phyloP scores from a whole-genome alignment of 2,888 invertebrate genomes.

The Andrena flavipes region DNA sequence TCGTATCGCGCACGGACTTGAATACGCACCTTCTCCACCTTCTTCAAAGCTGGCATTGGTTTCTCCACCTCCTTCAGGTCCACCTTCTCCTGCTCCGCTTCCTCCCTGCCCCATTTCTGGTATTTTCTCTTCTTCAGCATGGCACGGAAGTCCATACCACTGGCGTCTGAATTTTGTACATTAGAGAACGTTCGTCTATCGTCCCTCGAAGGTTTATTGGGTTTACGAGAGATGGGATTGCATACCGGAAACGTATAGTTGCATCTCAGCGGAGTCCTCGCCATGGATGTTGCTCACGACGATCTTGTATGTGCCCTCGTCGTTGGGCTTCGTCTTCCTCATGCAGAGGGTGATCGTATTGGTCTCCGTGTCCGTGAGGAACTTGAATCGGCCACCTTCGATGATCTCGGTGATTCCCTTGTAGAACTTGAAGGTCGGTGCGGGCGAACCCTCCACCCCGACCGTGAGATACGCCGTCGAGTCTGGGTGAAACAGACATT shows the following conservation, averaged over 20 bases:
- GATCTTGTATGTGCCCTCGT: constrained; percentile 98
- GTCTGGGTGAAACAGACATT: constrained; percentile 85
- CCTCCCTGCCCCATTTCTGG: constrained; percentile 96
- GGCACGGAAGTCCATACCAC: constrained; percentile 99
- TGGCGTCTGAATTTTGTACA: constrained; percentile 89
- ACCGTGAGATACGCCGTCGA: constrained; percentile 97
- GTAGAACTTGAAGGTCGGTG: constrained; percentile 98
- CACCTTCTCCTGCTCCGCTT: constrained; percentile 96
- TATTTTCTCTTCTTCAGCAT: constrained; percentile 98
- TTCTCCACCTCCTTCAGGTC: constrained; percentile 96
- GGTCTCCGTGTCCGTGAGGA: constrained; percentile 96
- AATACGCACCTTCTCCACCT: constrained; percentile 95
- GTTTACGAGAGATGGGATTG: background rate
- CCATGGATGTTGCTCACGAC: constrained; percentile 97
- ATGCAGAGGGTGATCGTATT: constrained; percentile 97
- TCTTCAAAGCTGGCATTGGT: constrained; percentile 94
- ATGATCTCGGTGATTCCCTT: constrained; percentile 97
- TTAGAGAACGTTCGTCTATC: background rate
- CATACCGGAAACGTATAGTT: constrained; percentile 97
- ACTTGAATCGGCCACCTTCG: constrained; percentile 98
- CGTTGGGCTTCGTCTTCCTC: constrained; percentile 97
- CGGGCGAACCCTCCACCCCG: constrained; percentile 96
- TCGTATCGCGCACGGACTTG: background rate
- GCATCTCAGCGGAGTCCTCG: constrained; percentile 97
- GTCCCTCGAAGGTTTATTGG: background rate